These are phyloP conservation scores for Bibio marci DNA, from an alignment of 2,888 invertebrate species.

Conservation along the genomic window DNA sequence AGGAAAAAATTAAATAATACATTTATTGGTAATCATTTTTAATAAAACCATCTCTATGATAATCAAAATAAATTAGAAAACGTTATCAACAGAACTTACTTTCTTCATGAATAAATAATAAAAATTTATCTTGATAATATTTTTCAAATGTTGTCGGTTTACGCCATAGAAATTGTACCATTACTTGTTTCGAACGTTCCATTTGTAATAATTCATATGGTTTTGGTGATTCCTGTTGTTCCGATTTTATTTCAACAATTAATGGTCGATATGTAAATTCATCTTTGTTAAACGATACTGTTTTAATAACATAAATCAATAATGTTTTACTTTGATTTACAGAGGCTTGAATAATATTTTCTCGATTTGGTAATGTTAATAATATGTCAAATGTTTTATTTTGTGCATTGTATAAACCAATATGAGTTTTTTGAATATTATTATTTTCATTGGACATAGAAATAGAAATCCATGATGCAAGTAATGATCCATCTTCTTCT, in stretches of 20 bases:
- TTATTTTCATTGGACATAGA: constrained; percentile 24
- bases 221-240: constrained; percentile 23
- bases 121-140: constrained; percentile 41
- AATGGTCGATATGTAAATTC: constrained; percentile 42
- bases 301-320: constrained; percentile 40
- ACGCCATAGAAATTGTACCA: constrained; percentile 50
- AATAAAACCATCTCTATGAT: constrained; percentile 5
- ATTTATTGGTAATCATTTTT: background rate
- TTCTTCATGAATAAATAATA: constrained; percentile 61
- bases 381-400: constrained; percentile 41
- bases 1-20: background rate
- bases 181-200: constrained; percentile 49
- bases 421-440: constrained; percentile 21
- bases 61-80: no score
- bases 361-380: constrained; percentile 40
- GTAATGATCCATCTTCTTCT: constrained; percentile 56
- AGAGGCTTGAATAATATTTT: constrained; percentile 64
- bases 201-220: constrained; percentile 28
- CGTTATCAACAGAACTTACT: constrained; percentile 37
- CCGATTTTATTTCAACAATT: constrained; percentile 38
- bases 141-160: constrained; percentile 18
- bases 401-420: constrained; percentile 44
- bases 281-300: constrained; percentile 7
- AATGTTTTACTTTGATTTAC: constrained; percentile 50
- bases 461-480: constrained; percentile 47